Evolutionary conservation across 2,113 vertebrate genomes (phyloP).

Genomic region (Junco hyemalis): DNA sequence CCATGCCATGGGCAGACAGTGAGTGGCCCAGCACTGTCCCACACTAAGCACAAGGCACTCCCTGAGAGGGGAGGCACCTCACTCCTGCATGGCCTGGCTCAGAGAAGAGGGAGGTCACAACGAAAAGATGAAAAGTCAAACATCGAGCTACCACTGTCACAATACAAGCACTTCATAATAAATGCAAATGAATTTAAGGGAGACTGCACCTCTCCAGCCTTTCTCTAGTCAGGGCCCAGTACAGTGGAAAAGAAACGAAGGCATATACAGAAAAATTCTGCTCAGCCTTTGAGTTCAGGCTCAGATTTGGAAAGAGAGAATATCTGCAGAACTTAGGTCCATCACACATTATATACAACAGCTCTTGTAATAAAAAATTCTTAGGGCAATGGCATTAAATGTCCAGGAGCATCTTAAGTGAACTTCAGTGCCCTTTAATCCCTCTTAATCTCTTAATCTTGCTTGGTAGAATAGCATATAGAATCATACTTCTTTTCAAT

Average conservation of each 20-base stretch:
- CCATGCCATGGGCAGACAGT: background rate
- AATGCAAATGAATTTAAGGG: background rate
- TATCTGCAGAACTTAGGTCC: background rate
- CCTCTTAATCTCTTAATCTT: background rate
- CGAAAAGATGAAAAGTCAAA: background rate
- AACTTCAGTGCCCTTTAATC: background rate
- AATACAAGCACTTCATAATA: background rate
- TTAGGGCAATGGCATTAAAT: background rate
- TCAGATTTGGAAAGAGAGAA: background rate
- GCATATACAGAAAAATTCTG: background rate
- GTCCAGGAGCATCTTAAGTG: background rate
- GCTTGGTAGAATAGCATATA: fast-evolving
- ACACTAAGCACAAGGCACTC: background rate
- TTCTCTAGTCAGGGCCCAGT: background rate
- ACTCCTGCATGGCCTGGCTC: background rate
- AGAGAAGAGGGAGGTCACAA: background rate
- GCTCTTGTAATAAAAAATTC: background rate
- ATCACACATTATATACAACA: background rate
- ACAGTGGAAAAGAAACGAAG: background rate
- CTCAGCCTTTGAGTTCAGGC: background rate
- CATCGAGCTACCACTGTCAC: background rate
- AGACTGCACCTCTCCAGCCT: background rate
- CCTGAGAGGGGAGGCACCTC: background rate
- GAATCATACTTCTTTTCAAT: background rate
- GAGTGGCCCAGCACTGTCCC: too few relatives aligned